These are phyloP conservation scores for Catostomus latipinnis DNA, from an alignment of 2,797 vertebrate species.

Conservation along the genomic window DNA sequence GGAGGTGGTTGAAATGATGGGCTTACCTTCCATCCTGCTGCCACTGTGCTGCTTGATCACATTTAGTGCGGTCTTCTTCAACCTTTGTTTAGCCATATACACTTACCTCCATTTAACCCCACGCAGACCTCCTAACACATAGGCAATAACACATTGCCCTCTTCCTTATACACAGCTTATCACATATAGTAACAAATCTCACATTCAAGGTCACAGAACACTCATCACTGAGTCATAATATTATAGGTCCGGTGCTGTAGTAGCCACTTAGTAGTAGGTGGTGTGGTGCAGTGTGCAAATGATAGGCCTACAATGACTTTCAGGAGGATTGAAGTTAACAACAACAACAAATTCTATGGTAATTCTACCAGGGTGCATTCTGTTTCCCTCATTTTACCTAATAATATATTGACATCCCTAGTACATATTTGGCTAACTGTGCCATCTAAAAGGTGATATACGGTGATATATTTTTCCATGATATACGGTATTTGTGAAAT, in stretches of 20 bases:
- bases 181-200: conserved; percentile 30
- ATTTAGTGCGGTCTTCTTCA: conserved; percentile 40
- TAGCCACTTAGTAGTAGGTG: background rate
- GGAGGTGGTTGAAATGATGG: conserved; percentile 54
- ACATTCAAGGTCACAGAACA: conserved; percentile 19
- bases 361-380: no score
- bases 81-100: conserved; percentile 17
- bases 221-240: conserved; percentile 13
- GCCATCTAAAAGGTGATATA: no score
- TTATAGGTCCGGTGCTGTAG: conserved; percentile 12
- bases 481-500: no score
- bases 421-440: no score
- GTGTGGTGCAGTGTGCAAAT: no score
- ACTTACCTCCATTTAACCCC: conserved; percentile 23
- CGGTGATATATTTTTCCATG: no score
- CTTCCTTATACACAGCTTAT: conserved; percentile 9
- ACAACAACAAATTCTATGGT: no score
- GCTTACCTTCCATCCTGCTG: conserved; percentile 65
- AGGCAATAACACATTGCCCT: conserved; percentile 14
- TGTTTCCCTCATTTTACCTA: no score
- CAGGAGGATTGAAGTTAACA: no score
- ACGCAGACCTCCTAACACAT: background rate
- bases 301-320: no score
- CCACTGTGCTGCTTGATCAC: conserved; percentile 44
- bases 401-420: no score